Evolutionary conservation across 2,797 vertebrate species (phyloP), one percentile per base, ranked within the genome.

Genomic region (Melanotaenia pygmaea): DNA sequence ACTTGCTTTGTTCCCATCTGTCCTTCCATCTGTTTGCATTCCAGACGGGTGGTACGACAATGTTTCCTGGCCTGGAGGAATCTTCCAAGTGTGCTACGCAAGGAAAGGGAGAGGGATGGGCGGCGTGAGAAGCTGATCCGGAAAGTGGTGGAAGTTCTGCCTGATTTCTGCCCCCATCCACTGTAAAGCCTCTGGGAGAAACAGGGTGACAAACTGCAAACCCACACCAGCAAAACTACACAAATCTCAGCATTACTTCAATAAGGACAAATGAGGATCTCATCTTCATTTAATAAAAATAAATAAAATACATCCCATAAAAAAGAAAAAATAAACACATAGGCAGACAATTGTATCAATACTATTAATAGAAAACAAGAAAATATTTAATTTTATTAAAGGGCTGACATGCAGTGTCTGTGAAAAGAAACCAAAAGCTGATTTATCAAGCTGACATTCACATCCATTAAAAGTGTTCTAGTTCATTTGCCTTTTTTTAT

Each of bases 71-170:
- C 89, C 24, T 99, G 98, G 98, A 94, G 74, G 80, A 86, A 79
- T 64, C 94, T 96, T 74, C 95, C 94, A 0, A 56, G 77, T 63
- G 68, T 93, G 76, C 90, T 93, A 90, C 93, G 90, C 64, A 91
- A 93, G 35, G 96, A 97, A 79, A 93, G 90, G 59, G 81, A 90
- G 79, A 95, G 91, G 84, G 96, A 98, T 65, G 87, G 85, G 77
- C 92, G 96, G 22, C 91, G 95, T 79, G 89, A 95, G 54, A 90
- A 89, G 70, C 94, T 99, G 57, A 94, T 94, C 1, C 94, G 92
- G 64, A 97, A 84, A 88, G 97, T 99, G 57, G 82, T 94, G 0
- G 95, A 97, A 86, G 95, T 99, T 82, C 94, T 99, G 35, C 96
- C 97, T 0, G 94, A 98, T 84, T 99, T 98, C 86, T 90, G 76